Evolutionary conservation across 2,888 invertebrate species (phyloP).

Genomic region (Papilio demoleus): DNA sequence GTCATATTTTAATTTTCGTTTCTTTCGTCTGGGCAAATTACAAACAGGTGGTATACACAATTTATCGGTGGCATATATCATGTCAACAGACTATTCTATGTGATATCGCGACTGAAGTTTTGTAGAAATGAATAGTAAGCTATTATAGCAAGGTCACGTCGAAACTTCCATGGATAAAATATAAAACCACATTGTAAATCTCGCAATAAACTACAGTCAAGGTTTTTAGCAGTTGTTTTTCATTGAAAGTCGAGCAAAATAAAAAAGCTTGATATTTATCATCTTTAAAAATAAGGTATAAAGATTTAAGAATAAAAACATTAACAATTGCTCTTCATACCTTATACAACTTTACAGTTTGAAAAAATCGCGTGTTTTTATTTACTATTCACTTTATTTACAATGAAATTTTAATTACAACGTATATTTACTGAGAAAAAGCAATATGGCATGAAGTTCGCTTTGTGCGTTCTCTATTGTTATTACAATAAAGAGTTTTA

Average conservation of each 20-base stretch:
- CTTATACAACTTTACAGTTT: not conserved
- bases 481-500: conserved; percentile 3
- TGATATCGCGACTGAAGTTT: conserved; percentile 27
- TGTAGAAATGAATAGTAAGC: conserved; percentile 36
- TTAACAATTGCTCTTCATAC: not conserved
- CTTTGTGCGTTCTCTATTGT: conserved; percentile 4
- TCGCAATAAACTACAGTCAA: conserved; percentile 34
- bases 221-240: conserved; percentile 23
- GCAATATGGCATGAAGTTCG: conserved; percentile 2
- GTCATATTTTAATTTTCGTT: no score
- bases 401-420: conserved; percentile 32
- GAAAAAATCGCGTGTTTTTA: not conserved
- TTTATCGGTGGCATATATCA: conserved; percentile 25
- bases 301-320: not conserved
- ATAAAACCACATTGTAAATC: conserved; percentile 39
- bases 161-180: conserved; percentile 37
- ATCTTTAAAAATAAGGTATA: not conserved
- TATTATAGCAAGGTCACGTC: conserved; percentile 39
- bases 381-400: not conserved
- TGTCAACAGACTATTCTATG: conserved; percentile 37
- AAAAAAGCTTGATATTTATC: not conserved
- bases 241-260: not conserved
- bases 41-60: not conserved
- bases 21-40: not conserved
- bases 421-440: conserved; percentile 3